Percentiles rank a stretch among this genome's conserved stretches.
These are phyloP conservation scores for Cyclophora albipunctata DNA, from an alignment of 2,888 invertebrate species.

Conservation along the genomic window DNA sequence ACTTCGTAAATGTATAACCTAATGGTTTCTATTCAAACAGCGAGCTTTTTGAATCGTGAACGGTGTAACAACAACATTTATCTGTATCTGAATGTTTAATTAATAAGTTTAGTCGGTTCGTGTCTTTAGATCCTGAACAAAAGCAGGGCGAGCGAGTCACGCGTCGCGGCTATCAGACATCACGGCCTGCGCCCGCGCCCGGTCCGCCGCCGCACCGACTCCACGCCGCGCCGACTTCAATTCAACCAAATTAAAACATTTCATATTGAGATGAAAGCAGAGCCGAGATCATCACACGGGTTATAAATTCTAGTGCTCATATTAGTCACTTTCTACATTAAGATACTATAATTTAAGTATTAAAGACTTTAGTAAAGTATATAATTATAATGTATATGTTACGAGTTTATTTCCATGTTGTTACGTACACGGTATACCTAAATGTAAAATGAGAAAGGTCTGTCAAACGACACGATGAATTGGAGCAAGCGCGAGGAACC, in stretches of 20 bases:
- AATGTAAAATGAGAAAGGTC: conserved; percentile 68
- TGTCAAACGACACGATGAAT: conserved; percentile 67
- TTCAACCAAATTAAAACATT: conserved; percentile 19
- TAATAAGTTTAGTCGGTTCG: conserved; percentile 46
- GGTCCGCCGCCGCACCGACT: conserved; percentile 17
- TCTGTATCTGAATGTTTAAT: conserved; percentile 49
- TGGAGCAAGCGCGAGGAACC: conserved; percentile 63
- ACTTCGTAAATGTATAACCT: too few species aligned
- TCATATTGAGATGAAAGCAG: conserved; percentile 27
- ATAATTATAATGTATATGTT: conserved; percentile 11
- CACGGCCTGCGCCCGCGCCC: conserved; percentile 31
- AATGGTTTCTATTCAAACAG: too few species aligned
- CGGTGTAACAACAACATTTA: conserved; percentile 13
- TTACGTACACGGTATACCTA: conserved; percentile 25
- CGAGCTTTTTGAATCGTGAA: too few species aligned
- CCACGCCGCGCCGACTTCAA: conserved; percentile 15
- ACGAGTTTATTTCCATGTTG: conserved; percentile 21
- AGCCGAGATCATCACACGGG: conserved; percentile 28
- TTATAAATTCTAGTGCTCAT: conserved; percentile 27
- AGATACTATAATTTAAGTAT: conserved; percentile 19
- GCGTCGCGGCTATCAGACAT: conserved; percentile 51
- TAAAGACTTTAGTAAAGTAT: conserved; percentile 15
- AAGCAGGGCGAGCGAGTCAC: conserved; percentile 71
- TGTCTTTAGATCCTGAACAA: conserved; percentile 58
- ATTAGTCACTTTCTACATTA: conserved; percentile 31